Evolutionary conservation across 2,888 invertebrate genomes (phyloP).

Genomic region (Melangyna quadrimaculata): DNA sequence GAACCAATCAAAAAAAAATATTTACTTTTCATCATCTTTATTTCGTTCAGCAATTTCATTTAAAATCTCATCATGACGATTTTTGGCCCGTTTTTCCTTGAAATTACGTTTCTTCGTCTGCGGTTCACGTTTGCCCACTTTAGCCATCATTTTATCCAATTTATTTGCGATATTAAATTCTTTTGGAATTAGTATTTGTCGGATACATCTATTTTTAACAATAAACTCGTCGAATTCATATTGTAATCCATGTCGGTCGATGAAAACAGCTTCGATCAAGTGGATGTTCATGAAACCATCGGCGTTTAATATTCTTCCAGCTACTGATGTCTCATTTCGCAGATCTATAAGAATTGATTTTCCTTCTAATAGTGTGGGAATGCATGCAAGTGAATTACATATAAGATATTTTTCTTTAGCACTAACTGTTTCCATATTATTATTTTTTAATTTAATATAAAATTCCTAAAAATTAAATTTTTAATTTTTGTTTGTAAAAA

Average conservation of each 20-base stretch:
- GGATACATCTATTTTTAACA: constrained; percentile 77
- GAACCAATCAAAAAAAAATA: no score
- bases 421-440: constrained; percentile 75
- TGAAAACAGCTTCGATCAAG: constrained; percentile 77
- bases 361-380: constrained; percentile 77
- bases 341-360: constrained; percentile 79
- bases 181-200: constrained; percentile 78
- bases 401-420: constrained; percentile 77
- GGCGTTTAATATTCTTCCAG: constrained; percentile 77
- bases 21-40: constrained; percentile 27
- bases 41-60: constrained; percentile 73
- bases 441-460: background rate
- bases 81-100: constrained; percentile 76
- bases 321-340: constrained; percentile 79
- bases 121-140: constrained; percentile 65
- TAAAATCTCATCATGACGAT: constrained; percentile 76
- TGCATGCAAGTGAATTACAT: constrained; percentile 77
- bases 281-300: constrained; percentile 80
- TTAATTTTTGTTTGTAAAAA: no score
- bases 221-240: constrained; percentile 79
- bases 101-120: constrained; percentile 74
- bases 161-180: constrained; percentile 74
- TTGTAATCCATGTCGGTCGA: constrained; percentile 78
- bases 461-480: no score
- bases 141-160: constrained; percentile 73